phyloP scores from a whole-genome alignment of 2,888 invertebrate genomes.

The Ectemnius continuus region DNA sequence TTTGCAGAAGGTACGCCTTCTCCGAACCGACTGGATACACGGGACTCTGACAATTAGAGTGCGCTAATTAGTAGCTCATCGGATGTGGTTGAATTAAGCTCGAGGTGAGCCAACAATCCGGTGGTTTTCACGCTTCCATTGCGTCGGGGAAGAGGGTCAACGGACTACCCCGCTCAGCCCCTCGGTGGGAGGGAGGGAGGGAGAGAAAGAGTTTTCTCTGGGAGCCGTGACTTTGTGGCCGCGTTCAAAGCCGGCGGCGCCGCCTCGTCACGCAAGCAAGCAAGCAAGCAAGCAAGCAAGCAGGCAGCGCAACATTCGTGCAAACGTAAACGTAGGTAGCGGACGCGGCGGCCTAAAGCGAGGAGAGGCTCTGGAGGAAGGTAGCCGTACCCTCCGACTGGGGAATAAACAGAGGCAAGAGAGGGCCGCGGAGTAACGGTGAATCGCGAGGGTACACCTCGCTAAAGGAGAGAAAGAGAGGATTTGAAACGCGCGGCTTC shows the following conservation, averaged over 20 bases:
- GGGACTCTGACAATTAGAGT: background rate
- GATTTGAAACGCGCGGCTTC: slow-evolving; percentile 45
- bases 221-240: slow-evolving; percentile 54
- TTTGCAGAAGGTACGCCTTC: too few species aligned
- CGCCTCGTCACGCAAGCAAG: slow-evolving; percentile 56
- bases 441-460: slow-evolving; percentile 5
- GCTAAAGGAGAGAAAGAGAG: slow-evolving; percentile 9
- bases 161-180: background rate
- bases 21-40: too few species aligned
- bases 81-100: background rate
- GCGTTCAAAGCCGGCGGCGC: slow-evolving; percentile 35
- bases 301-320: slow-evolving; percentile 30
- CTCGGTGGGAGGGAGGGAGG: slow-evolving; percentile 25
- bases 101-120: background rate
- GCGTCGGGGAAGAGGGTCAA: background rate
- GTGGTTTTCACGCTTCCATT: background rate
- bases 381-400: background rate
- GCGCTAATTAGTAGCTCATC: background rate
- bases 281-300: background rate
- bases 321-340: slow-evolving; percentile 51
- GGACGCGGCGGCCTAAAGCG: slow-evolving; percentile 25
- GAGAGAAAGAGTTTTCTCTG: slow-evolving; percentile 51
- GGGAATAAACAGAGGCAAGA: slow-evolving; percentile 1
- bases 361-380: slow-evolving; percentile 10
- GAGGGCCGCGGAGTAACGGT: slow-evolving; percentile 7